Base-by-base conservation (phyloP, 2,113 vertebrate species). In the Psilopsiagon aurifrons region DNA sequence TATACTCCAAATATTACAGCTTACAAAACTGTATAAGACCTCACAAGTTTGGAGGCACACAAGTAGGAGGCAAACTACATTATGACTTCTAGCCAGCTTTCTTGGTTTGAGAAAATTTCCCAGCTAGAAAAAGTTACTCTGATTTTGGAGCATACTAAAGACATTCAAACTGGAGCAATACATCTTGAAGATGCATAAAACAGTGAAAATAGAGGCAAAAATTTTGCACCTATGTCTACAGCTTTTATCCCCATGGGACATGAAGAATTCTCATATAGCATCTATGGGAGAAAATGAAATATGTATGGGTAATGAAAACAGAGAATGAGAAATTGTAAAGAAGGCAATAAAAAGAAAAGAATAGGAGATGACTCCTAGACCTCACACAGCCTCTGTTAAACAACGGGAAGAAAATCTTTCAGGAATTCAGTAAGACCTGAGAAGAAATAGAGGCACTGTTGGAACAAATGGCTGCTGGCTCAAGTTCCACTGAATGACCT, bases 331-430 rank as follows among this genome's bases (percentile, higher is more conserved):
- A 89, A 88, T 85, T 87, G 73, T 66, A 73, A 85, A 52, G 43
- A 31, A 70, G 52, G 80, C 81, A 95, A 91, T 92, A 85, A 95
- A 97, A 95, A 54, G 49, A 86, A 47, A 96, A 97, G 80, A 92
- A 95, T 86, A 78, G 89, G 55, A 88, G 92, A 93, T 12, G n/a
- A 90, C 57, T 96, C 76, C 68, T 83, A 95, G 97, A 97, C 96
- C 97, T 97, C 97, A 97, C 97, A 97, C 94, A 96, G 88, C 71
- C 80, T 96, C 90, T 75, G 49, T 83, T 87, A 87, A 97, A 97
- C 92, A 97, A 97, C 97, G 57, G 84, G 85, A 73, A 90, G 74
- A 96, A 97, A 97, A 96, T 85, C 92, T 95, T 93, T 59, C 83
- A 95, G 91, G 95, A 97, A 96, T 97, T 94, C 95, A 23, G 69